Conservation (phyloP, 2,797 vertebrate species). For the Premnoplex brunnescens region DNA sequence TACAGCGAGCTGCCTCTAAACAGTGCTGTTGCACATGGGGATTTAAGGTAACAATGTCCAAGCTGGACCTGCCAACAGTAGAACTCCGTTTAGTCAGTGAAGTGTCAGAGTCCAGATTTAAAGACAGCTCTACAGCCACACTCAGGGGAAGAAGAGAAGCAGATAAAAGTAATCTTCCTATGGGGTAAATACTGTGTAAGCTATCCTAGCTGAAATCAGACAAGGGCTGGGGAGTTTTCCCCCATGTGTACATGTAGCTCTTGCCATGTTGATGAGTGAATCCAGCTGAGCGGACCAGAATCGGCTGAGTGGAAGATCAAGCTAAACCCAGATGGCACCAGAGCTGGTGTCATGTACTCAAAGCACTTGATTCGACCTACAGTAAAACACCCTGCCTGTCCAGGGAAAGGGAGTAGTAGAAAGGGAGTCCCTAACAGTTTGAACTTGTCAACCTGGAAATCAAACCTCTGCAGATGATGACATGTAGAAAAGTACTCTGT, state of each 20-base stretch:
- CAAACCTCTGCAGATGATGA: constrained; percentile 13
- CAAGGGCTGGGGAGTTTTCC: not conserved
- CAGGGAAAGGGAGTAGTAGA: not conserved
- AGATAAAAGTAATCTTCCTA: not conserved
- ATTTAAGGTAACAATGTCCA: not conserved
- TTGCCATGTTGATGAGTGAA: not conserved
- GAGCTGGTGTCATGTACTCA: not conserved
- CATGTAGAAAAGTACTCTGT: constrained; percentile 48
- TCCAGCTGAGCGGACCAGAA: not conserved
- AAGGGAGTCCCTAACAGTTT: not conserved
- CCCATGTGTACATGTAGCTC: not conserved
- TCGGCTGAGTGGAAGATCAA: constrained; percentile 20
- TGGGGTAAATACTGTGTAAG: not conserved
- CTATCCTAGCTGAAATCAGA: not conserved
- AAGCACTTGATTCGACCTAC: constrained; percentile 21
- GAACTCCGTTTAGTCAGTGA: not conserved
- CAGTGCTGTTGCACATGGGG: accelerated
- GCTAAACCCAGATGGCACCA: constrained; percentile 8
- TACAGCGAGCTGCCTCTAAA: not conserved
- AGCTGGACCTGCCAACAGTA: not conserved
- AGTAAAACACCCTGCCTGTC: not conserved
- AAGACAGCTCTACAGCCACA: not conserved
- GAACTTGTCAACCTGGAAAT: constrained; percentile 46
- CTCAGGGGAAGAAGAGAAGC: not conserved
- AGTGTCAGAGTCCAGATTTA: not conserved